Conservation (phyloP, 2,888 invertebrate genomes). For the Phortica magna region DNA sequence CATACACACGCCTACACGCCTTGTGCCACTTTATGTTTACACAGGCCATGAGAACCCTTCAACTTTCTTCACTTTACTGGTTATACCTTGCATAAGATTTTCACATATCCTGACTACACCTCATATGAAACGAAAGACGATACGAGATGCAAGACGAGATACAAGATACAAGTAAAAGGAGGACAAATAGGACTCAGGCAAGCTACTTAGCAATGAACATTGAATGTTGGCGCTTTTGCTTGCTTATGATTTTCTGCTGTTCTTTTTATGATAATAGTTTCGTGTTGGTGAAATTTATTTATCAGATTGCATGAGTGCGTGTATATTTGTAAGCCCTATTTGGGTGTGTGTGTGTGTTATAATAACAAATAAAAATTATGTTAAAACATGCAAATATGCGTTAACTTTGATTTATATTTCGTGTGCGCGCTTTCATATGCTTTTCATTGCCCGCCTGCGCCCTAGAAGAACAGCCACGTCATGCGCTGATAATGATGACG, state of each 20-base stretch:
- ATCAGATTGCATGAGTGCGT: conserved; percentile 59
- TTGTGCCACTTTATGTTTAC: neutral
- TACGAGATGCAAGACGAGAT: neutral
- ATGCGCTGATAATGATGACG: neutral
- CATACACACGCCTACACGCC: neutral
- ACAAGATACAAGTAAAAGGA: neutral
- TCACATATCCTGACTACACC: neutral
- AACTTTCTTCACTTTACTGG: conserved; percentile 53
- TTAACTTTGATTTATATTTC: conserved; percentile 70
- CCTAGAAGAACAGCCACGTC: neutral
- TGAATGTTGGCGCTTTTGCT: neutral
- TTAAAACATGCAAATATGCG: conserved; percentile 75
- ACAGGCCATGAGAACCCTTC: conserved; percentile 59
- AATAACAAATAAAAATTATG: conserved; percentile 73
- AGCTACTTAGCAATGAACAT: conserved; percentile 26
- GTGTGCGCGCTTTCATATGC: neutral
- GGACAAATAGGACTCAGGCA: neutral
- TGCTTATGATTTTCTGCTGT: conserved; percentile 24
- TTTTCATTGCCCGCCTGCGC: neutral
- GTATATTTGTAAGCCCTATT: conserved; percentile 18
- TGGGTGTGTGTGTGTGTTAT: conserved; percentile 41
- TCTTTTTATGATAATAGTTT: conserved; percentile 74
- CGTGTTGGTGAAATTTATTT: conserved; percentile 71
- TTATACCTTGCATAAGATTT: conserved; percentile 59
- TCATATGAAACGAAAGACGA: neutral